Conservation (phyloP, 1,140 invertebrate genomes). For the Neelides sp. region DNA sequence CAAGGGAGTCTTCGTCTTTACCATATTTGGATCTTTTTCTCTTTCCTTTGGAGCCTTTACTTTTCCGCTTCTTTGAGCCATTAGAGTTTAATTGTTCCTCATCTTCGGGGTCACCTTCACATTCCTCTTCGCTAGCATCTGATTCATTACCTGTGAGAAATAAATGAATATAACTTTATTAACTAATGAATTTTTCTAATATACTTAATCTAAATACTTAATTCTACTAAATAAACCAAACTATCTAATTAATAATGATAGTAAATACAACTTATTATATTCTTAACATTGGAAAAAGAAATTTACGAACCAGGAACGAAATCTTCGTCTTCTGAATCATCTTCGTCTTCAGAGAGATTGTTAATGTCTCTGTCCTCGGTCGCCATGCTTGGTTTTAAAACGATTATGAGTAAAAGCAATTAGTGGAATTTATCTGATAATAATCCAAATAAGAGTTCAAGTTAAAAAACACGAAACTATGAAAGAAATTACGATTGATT, state of each 20-base stretch:
- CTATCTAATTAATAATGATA: background rate
- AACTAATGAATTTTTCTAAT: background rate
- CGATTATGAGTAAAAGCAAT: background rate
- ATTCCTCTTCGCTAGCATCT: constrained; percentile 8
- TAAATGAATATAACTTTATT: background rate
- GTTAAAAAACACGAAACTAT: background rate
- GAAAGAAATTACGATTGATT: background rate
- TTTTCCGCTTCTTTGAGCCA: background rate
- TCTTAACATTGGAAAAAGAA: background rate
- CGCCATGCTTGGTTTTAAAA: background rate
- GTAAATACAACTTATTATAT: background rate
- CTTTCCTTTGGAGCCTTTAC: background rate
- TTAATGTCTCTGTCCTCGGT: background rate
- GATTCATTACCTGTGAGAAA: background rate
- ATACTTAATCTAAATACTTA: background rate
- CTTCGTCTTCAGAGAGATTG: constrained; percentile 1
- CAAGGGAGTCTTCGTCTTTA: background rate
- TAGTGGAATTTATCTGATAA: background rate
- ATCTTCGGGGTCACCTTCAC: background rate
- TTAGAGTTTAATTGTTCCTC: background rate
- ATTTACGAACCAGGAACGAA: constrained; percentile 1
- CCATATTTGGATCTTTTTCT: background rate
- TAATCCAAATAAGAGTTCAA: background rate
- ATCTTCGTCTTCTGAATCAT: constrained; percentile 12
- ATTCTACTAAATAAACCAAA: background rate